A percentile compares a stretch with the other conserved stretches of the same genome.
These are phyloP conservation scores for Brachirus orientalis DNA, from an alignment of 2,113 vertebrate species.

Conservation along the genomic window DNA sequence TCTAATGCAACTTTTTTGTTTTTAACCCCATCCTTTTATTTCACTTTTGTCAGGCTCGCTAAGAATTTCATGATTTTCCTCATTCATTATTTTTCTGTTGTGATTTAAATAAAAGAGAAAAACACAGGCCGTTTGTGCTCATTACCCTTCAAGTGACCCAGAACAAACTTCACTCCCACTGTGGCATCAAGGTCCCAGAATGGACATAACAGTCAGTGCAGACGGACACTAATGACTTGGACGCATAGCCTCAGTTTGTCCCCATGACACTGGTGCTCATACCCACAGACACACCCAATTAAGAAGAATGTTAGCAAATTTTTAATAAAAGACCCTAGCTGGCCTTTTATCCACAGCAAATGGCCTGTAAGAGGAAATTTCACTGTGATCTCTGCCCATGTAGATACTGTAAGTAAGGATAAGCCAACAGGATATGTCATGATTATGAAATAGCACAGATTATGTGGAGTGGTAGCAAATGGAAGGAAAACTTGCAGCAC, in stretches of 20 bases:
- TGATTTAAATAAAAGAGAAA: constrained; percentile 35
- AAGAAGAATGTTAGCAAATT: constrained; percentile 19
- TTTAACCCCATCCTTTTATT: constrained; percentile 7
- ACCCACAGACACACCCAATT: constrained; percentile 43
- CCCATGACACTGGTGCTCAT: constrained; percentile 33
- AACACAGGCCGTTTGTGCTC: constrained; percentile 1
- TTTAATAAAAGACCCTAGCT: constrained; percentile 21
- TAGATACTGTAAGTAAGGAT: constrained; percentile 20
- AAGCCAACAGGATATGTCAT: constrained; percentile 28
- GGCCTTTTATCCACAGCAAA: constrained; percentile 27
- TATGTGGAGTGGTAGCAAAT: constrained; percentile 21
- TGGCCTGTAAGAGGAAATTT: not conserved
- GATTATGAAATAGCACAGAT: constrained; percentile 38
- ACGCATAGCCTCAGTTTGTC: constrained; percentile 40
- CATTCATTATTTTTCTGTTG: constrained; percentile 25
- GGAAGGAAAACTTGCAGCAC: constrained; percentile 15
- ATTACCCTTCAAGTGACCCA: constrained; percentile 58
- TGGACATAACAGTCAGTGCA: constrained; percentile 17
- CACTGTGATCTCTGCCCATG: constrained; percentile 29
- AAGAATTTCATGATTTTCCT: constrained; percentile 27
- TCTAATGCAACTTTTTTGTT: constrained; percentile 27
- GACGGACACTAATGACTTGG: constrained; percentile 46
- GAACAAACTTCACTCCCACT: constrained; percentile 32
- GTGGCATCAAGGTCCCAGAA: constrained; percentile 30
- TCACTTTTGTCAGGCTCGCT: constrained; percentile 30